Base-by-base conservation (phyloP, 2,888 invertebrate species). In the Rotaria socialis region DNA sequence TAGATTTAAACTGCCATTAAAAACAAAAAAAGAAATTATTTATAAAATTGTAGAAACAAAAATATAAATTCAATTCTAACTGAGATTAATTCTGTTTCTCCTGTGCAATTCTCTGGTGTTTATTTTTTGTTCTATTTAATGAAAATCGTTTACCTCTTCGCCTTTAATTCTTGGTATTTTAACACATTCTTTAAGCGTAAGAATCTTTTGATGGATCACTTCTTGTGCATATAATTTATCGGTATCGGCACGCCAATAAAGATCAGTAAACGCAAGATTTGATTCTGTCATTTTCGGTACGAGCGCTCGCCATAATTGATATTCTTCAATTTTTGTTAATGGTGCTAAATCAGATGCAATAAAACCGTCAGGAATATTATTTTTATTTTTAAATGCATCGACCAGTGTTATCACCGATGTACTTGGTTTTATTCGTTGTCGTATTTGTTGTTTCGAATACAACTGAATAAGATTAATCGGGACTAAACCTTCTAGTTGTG, bases 201-300 rank as follows among this genome's bases (percentile, higher is more conserved):
- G 16, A 47, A 80, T 80, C 24, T 80, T 80, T 47, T 80, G 47
- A 80, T 47, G n/a, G 1, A 22, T 43, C 2, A 47, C 47, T n/a
- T 80, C 47, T 4, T 80, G 47, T 47, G 47, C 24, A 47, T n/a
- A n/a, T 24, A 80, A 2, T n/a, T 43, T 24, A 47, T 80, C 47
- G 2, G n/a, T 47, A n/a, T 80, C 80, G 3, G 43, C 10, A 80
- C 47, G 80, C 80, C 80, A 80, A 80, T n/a, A n/a, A 24, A 80
- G 47, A 47, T 80, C 80, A 43, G 80, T n/a, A 47, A 47, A 80
- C 22, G 43, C 24, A 14, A 80, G n/a, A 80, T 80, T 80, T 47
- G 80, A 80, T 14, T 80, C 80, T 10, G 47, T 80, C 80, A 80
- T 80, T 80, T 80, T 80, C 7, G 80, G 80, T 80, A 80, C n/a